Base-by-base conservation (phyloP, 2,113 vertebrate species). In the Thunnus thynnus region DNA sequence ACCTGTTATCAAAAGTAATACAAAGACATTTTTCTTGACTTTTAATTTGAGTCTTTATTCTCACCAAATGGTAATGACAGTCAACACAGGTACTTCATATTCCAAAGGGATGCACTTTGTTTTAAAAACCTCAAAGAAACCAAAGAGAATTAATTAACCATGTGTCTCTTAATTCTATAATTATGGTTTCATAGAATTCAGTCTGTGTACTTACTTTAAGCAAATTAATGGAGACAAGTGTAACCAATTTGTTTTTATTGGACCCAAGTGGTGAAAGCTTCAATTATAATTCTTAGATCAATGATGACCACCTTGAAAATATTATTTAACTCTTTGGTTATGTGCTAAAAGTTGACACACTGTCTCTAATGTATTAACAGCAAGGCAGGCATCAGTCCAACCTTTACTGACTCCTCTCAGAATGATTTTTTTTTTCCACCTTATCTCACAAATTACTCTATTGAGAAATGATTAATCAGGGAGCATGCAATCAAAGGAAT, bases 51-150 rank as follows among this genome's bases (percentile, higher is more conserved):
- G 9, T 17, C 17, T 27, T 69, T 13, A 30, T 66, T 63, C 18
- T 54, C 27, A 17, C 41, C 22, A 72, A 60, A 48, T 25, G 11
- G 3, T 36, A 67, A 50, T 17, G 55, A 46, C 48, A 11, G 12
- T 69, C 44, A 68, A 1, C 20, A 3, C 20, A 54, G 10, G 8
- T 22, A 64, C 47, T 55, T 60, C 5, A 36, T 41, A 55, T 70
- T 64, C n/a, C n/a, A 63, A 56, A 48, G 56, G 51, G 52, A 44
- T 30, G 25, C 46, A 36, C 56, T 70, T 74, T 73, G 46, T 74
- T 66, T 60, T 5, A 36, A 32, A 68, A 56, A 30, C 30, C 51
- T 46, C 48, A 41, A 62, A 74, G 47, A 46, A 77, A 57, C 18
- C 44, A 41, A 50, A 44, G 4, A 20, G 2, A 76, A 56, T 64